phyloP scores from a whole-genome alignment of 2,113 vertebrate species.

The Cyphomyrus discorhynchus region DNA sequence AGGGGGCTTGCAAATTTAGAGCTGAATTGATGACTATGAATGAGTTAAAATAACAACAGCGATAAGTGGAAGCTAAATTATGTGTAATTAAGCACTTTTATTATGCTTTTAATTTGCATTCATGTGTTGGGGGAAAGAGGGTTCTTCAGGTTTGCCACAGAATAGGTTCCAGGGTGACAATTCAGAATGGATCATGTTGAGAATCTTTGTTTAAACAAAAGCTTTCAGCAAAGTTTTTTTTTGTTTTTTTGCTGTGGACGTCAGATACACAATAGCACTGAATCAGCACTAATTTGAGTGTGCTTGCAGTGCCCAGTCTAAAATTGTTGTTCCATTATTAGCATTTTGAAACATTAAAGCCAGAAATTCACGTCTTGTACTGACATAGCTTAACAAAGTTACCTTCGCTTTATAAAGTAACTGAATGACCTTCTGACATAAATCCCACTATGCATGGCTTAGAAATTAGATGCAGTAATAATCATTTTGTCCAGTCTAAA shows the following conservation, averaged over 20 bases:
- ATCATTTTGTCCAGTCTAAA: not conserved
- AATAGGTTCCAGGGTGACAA: not conserved
- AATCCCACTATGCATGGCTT: not conserved
- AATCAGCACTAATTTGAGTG: not conserved
- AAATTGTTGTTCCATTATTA: not conserved
- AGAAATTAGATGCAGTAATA: not conserved
- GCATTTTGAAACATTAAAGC: not conserved
- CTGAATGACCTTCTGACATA: not conserved
- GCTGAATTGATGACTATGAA: not conserved
- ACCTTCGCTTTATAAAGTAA: not conserved
- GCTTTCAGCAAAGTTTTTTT: not conserved
- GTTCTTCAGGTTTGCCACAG: not conserved
- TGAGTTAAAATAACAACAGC: not conserved
- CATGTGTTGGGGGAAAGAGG: not conserved
- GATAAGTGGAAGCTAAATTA: not conserved
- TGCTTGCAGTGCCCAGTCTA: not conserved
- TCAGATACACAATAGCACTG: not conserved
- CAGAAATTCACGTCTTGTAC: not conserved
- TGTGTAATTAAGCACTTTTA: not conserved
- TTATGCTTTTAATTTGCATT: constrained; percentile 1
- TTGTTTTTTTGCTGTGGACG: not conserved
- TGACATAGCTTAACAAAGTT: not conserved
- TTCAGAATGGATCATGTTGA: not conserved
- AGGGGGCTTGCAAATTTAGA: not conserved
- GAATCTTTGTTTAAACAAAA: not conserved